Evolutionary conservation across 2,797 vertebrate genomes (phyloP).

Genomic region (Hoplostethus atlanticus): DNA sequence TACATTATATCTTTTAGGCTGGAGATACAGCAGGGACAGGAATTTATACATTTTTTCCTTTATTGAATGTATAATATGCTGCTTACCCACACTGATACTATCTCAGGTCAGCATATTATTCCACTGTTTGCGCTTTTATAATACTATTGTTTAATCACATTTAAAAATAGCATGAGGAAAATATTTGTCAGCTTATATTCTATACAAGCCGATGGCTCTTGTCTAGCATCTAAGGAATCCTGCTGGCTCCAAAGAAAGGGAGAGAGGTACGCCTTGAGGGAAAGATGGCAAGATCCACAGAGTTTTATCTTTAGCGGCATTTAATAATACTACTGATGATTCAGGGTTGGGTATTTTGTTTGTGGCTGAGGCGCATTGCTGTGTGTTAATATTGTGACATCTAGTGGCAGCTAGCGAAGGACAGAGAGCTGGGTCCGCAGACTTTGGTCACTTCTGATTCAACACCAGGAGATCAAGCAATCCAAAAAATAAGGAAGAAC

Average conservation of each 20-base stretch:
- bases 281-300: constrained; percentile 29
- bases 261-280: constrained; percentile 22
- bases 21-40: constrained; percentile 37
- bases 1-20: constrained; percentile 42
- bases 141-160: constrained; percentile 51
- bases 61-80: constrained; percentile 15
- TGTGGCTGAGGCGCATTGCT: constrained; percentile 25
- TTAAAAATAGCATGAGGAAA: too few species aligned
- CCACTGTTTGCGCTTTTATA: background rate
- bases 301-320: constrained; percentile 56
- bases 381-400: constrained; percentile 78
- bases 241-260: constrained; percentile 22
- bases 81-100: constrained; percentile 3
- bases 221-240: constrained; percentile 31
- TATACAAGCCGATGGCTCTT: constrained; percentile 37
- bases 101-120: constrained; percentile 18
- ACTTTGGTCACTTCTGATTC: constrained; percentile 8
- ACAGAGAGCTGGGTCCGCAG: constrained; percentile 27
- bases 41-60: constrained; percentile 19
- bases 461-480: background rate
- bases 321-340: constrained; percentile 63
- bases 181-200: constrained; percentile 19
- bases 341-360: constrained; percentile 42
- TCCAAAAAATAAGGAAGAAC: constrained; percentile 23
- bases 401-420: constrained; percentile 70